phyloP scores from a whole-genome alignment of 2,113 vertebrate species.

The Amblyopsis rosae region DNA sequence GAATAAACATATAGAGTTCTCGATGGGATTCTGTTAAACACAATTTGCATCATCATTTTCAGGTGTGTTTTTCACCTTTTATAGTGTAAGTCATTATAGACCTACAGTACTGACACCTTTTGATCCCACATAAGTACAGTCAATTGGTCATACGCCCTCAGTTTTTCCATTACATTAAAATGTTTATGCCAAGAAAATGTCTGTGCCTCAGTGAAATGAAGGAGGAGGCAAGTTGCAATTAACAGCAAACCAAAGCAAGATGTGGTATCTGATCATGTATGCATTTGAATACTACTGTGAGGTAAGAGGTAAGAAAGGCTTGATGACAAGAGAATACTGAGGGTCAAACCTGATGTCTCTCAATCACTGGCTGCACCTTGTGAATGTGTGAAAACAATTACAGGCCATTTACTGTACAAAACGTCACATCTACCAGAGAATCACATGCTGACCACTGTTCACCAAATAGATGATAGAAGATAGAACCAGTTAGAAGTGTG shows the following conservation, averaged over 20 bases:
- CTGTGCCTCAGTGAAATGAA: no score
- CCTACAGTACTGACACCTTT: conserved; percentile 35
- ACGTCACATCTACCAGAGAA: conserved; percentile 28
- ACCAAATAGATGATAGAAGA: background rate
- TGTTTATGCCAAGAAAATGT: conserved; percentile 1
- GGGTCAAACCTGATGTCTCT: conserved; percentile 22
- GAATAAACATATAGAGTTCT: conserved; percentile 51
- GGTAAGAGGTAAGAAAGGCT: conserved; percentile 47
- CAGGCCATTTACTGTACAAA: conserved; percentile 27
- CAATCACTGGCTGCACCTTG: conserved; percentile 10
- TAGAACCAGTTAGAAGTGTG: no score
- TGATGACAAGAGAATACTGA: conserved; percentile 21
- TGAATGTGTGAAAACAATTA: conserved; percentile 58
- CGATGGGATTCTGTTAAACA: background rate
- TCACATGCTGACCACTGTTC: conserved; percentile 10
- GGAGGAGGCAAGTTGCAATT: background rate
- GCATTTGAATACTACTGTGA: conserved; percentile 24
- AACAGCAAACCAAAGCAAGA: background rate
- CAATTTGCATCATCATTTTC: conserved; percentile 52
- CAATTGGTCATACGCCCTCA: conserved; percentile 48
- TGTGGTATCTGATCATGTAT: background rate
- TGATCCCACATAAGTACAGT: conserved; percentile 57
- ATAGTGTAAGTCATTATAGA: conserved; percentile 48
- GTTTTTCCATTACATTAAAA: conserved; percentile 1
- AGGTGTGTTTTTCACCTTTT: conserved; percentile 48